These are phyloP conservation scores for Petrocephalus schoutedeni DNA, from an alignment of 2,797 vertebrate species.

Conservation along the genomic window DNA sequence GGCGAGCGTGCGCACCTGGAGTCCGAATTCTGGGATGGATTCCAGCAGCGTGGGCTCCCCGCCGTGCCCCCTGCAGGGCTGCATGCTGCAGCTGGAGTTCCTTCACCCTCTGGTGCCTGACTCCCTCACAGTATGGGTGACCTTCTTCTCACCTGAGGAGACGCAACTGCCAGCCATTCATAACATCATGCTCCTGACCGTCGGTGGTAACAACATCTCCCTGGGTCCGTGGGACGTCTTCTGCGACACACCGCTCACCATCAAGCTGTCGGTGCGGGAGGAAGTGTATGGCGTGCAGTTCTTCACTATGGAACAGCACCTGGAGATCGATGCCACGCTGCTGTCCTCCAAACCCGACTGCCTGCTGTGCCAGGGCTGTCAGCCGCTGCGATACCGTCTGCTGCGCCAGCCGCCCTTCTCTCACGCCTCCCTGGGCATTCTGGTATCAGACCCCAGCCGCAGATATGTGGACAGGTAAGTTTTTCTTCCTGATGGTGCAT, in stretches of 20 bases:
- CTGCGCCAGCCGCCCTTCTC: constrained; percentile 77
- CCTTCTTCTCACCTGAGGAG: constrained; percentile 84
- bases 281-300: constrained; percentile 87
- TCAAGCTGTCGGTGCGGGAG: constrained; percentile 76
- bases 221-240: constrained; percentile 88
- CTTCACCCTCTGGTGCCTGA: constrained; percentile 77
- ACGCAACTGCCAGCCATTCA: constrained; percentile 83
- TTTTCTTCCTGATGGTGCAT: constrained; percentile 28
- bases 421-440: constrained; percentile 57
- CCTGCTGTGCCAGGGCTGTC: constrained; percentile 68
- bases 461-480: constrained; percentile 82
- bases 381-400: constrained; percentile 77
- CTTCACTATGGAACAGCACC: constrained; percentile 89
- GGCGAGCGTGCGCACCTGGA: constrained; percentile 93
- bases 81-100: constrained; percentile 92
- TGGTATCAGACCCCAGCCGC: constrained; percentile 70
- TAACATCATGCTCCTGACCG: constrained; percentile 81
- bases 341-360: constrained; percentile 77
- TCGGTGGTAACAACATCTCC: constrained; percentile 80
- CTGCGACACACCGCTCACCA: constrained; percentile 86
- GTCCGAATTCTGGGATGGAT: constrained; percentile 77
- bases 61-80: constrained; percentile 85
- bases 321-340: constrained; percentile 92
- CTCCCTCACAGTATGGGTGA: constrained; percentile 93
- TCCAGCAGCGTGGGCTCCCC: constrained; percentile 72